phyloP scores from a whole-genome alignment of 2,888 invertebrate genomes.

The Autographa pulchrina region DNA sequence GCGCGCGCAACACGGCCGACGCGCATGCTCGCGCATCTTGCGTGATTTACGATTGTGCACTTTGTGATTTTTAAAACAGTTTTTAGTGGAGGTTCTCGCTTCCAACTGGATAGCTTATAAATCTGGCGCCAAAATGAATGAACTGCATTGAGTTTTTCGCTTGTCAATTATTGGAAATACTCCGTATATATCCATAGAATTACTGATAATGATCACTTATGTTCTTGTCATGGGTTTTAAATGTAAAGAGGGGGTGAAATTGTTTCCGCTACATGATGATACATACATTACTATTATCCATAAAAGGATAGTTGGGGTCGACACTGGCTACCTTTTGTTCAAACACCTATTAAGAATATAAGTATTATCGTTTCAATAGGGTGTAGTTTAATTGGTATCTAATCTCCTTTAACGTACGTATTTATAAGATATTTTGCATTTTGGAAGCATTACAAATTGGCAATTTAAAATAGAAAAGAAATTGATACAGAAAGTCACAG shows the following conservation, averaged over 20 bases:
- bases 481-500: no score
- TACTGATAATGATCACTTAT: slow-evolving; percentile 64
- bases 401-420: no score
- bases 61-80: slow-evolving; percentile 80
- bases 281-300: slow-evolving; percentile 8
- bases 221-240: slow-evolving; percentile 65
- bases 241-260: slow-evolving; percentile 54
- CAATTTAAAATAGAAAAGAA: no score
- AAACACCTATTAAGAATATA: background rate
- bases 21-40: slow-evolving; percentile 65
- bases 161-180: slow-evolving; percentile 72
- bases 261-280: background rate
- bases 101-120: slow-evolving; percentile 80
- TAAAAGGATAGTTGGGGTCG: background rate
- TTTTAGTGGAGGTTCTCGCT: slow-evolving; percentile 82
- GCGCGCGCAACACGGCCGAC: slow-evolving; percentile 65
- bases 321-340: background rate
- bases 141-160: slow-evolving; percentile 77
- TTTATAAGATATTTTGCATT: no score
- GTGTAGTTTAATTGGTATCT: no score
- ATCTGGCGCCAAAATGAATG: slow-evolving; percentile 87
- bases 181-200: slow-evolving; percentile 70
- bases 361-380: no score
- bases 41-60: slow-evolving; percentile 83
- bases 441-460: no score